Percentiles rank a stretch among this genome's conserved stretches.
Evolutionary conservation across 2,113 vertebrate species (phyloP).

Genomic region (Apteryx mantelli): DNA sequence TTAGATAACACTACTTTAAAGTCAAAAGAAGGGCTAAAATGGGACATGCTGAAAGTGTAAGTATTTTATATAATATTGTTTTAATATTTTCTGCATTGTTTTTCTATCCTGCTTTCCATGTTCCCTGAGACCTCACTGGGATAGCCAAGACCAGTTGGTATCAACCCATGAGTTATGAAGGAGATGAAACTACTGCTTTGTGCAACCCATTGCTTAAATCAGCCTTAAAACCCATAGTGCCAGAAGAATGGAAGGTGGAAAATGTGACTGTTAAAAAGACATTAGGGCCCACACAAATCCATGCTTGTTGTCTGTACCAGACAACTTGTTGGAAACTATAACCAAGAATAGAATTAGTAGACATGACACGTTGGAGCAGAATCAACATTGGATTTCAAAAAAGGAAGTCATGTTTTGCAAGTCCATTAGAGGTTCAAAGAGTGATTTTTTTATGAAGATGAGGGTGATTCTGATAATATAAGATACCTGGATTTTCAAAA

Average conservation of each 20-base stretch:
- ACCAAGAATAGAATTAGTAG: neutral
- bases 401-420: neutral
- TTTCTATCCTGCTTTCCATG: neutral
- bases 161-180: neutral
- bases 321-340: constrained; percentile 25
- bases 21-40: neutral
- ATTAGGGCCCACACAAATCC: neutral
- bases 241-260: constrained; percentile 39
- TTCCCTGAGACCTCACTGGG: neutral
- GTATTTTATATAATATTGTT: neutral
- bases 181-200: neutral
- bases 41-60: neutral
- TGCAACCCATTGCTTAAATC: neutral
- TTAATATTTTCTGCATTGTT: neutral
- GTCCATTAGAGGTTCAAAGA: neutral
- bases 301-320: constrained; percentile 16
- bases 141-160: neutral
- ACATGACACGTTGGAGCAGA: neutral
- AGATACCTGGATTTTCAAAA: neutral
- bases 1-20: neutral
- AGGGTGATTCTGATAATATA: neutral
- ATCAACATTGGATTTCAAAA: neutral
- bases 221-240: neutral
- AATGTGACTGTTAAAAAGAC: neutral
- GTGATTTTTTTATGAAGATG: neutral